These are phyloP conservation scores for Chondrilla cf. caribensis DNA, from an alignment of 37 sponge, comb jelly and placozoan genomes.

Conservation along the genomic window DNA sequence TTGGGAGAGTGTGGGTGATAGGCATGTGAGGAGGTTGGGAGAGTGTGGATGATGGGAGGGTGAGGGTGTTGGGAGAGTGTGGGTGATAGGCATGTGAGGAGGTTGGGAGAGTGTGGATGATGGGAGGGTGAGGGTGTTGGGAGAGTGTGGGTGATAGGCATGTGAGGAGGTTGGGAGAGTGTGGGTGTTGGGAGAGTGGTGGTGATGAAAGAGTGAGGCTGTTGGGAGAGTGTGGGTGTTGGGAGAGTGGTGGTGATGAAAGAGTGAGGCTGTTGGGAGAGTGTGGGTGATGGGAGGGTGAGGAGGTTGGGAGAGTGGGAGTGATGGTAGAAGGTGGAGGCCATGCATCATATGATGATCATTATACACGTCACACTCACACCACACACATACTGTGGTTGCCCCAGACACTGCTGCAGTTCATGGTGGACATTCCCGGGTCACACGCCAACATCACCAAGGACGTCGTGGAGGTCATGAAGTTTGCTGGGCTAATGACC, in stretches of 20 bases:
- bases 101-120: no score
- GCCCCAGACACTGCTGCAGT: slow-evolving; percentile 49
- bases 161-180: not conserved
- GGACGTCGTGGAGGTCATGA: slow-evolving; percentile 51
- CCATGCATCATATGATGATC: no score
- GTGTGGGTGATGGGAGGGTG: not conserved
- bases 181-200: no score
- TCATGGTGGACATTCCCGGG: slow-evolving; percentile 50
- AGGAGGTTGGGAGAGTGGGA: not conserved
- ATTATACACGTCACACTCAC: no score
- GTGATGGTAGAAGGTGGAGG: no score
- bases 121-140: not conserved
- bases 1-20: no score
- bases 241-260: no score
- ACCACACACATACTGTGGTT: not conserved
- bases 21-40: no score
- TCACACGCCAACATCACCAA: slow-evolving; percentile 13
- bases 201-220: not conserved
- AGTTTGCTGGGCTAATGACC: slow-evolving; percentile 47
- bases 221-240: not conserved
- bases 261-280: no score
- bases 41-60: no score
- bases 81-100: no score
- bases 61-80: no score
- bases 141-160: not conserved